phyloP scores from a whole-genome alignment of 2,888 invertebrate species.

The Conistra vaccinii region DNA sequence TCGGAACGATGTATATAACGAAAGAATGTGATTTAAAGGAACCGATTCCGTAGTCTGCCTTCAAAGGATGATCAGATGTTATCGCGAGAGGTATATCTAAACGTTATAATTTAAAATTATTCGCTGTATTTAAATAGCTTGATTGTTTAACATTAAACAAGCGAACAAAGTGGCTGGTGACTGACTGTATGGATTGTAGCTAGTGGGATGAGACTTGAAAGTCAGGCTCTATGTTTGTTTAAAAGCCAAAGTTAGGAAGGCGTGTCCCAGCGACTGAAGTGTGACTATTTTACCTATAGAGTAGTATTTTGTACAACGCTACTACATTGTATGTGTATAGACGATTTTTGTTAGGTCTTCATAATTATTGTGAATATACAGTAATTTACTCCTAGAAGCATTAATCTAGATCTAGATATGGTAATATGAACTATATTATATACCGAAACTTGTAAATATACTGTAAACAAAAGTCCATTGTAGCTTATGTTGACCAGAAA shows the following conservation, averaged over 20 bases:
- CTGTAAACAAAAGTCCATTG: slow-evolving; percentile 89
- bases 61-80: slow-evolving; percentile 71
- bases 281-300: slow-evolving; percentile 79
- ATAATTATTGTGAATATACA: slow-evolving; percentile 90
- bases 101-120: slow-evolving; percentile 83
- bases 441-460: slow-evolving; percentile 90
- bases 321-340: slow-evolving; percentile 86
- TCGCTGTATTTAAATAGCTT: slow-evolving; percentile 88
- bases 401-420: slow-evolving; percentile 84
- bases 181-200: slow-evolving; percentile 63
- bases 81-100: slow-evolving; percentile 74
- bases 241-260: slow-evolving; percentile 73
- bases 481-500: slow-evolving; percentile 91
- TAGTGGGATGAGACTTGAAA: slow-evolving; percentile 70
- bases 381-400: slow-evolving; percentile 86
- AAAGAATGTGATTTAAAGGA: slow-evolving; percentile 80
- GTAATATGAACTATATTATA: slow-evolving; percentile 85
- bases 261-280: slow-evolving; percentile 75
- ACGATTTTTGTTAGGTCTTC: slow-evolving; percentile 84
- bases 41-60: slow-evolving; percentile 76
- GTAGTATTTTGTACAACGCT: slow-evolving; percentile 89
- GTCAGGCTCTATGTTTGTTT: slow-evolving; percentile 75
- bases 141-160: slow-evolving; percentile 81
- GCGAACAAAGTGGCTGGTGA: slow-evolving; percentile 85
- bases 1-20: slow-evolving; percentile 87